A percentile compares a stretch with the other conserved stretches of the same genome.
phyloP scores from a whole-genome alignment of 2,797 vertebrate genomes.

The Graptemys geographica region DNA sequence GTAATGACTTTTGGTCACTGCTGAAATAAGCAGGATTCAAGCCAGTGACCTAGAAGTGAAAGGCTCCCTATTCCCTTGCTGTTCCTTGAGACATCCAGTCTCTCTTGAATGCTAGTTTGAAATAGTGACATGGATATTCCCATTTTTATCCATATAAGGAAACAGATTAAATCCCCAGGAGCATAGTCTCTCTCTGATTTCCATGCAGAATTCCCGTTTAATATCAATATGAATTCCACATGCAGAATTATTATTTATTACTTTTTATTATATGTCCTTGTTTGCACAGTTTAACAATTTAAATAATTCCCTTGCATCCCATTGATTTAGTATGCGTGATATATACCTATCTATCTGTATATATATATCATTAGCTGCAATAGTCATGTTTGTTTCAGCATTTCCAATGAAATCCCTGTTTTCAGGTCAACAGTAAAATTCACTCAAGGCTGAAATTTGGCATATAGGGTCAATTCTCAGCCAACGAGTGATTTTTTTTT shows the following conservation, averaged over 20 bases:
- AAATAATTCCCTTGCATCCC: constrained; percentile 37
- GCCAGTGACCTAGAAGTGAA: constrained; percentile 77
- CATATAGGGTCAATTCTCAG: constrained; percentile 21
- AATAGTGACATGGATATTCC: constrained; percentile 62
- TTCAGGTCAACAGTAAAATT: constrained; percentile 71
- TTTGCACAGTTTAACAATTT: constrained; percentile 68
- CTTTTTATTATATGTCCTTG: constrained; percentile 57
- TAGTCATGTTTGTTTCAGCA: constrained; percentile 74
- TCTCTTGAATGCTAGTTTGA: constrained; percentile 62
- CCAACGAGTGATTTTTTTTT: constrained; percentile 45
- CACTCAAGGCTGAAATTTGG: not conserved
- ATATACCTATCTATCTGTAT: not conserved
- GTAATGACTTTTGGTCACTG: constrained; percentile 76
- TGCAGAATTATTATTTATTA: constrained; percentile 21
- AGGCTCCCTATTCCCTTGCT: constrained; percentile 54
- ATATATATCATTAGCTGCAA: constrained; percentile 60
- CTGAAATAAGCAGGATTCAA: constrained; percentile 75
- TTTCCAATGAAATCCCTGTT: constrained; percentile 71
- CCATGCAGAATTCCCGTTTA: constrained; percentile 39
- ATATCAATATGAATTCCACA: constrained; percentile 40
- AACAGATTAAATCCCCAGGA: constrained; percentile 24
- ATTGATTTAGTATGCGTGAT: constrained; percentile 53
- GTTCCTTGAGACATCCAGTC: constrained; percentile 54
- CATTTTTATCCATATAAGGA: constrained; percentile 14
- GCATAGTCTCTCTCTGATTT: constrained; percentile 6